Percentiles rank a stretch among this genome's conserved stretches.
phyloP scores from a whole-genome alignment of 2,888 invertebrate genomes.

The Drosophila monieri region DNA sequence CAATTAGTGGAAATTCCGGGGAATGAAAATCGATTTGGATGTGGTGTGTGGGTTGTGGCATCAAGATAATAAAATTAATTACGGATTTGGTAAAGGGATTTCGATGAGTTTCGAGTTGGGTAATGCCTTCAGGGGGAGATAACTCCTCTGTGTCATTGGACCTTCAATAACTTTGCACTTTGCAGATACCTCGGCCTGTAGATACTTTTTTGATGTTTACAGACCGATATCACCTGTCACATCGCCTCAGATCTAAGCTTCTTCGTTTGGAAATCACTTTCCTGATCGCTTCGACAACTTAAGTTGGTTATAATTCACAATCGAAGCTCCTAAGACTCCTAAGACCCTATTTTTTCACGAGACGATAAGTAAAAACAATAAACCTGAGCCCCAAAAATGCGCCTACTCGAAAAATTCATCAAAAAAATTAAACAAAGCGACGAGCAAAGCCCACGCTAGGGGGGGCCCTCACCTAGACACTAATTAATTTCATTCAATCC shows the following conservation, averaged over 20 bases:
- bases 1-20: conserved; percentile 66
- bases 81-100: conserved; percentile 2
- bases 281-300: conserved; percentile 21
- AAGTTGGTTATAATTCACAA: conserved; percentile 36
- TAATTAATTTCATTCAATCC: conserved; percentile 76
- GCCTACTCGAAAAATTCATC: conserved; percentile 23
- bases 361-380: conserved; percentile 44
- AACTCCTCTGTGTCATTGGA: not conserved
- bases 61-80: conserved; percentile 33
- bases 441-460: conserved; percentile 54
- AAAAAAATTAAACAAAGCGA: conserved; percentile 23
- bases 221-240: not conserved
- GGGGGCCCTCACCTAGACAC: conserved; percentile 40
- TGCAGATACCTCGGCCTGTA: not conserved
- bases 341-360: conserved; percentile 37
- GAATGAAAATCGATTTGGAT: conserved; percentile 38
- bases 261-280: conserved; percentile 20
- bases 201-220: not conserved
- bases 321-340: conserved; percentile 35
- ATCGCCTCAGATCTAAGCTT: not conserved
- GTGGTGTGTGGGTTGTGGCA: conserved; percentile 21
- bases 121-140: not conserved
- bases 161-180: not conserved
- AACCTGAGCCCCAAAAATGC: conserved; percentile 27
- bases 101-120: not conserved